Percentiles rank a stretch among this genome's conserved stretches.
Conservation (phyloP, 1,140 invertebrate genomes). For the Sminthurides bifidus region DNA sequence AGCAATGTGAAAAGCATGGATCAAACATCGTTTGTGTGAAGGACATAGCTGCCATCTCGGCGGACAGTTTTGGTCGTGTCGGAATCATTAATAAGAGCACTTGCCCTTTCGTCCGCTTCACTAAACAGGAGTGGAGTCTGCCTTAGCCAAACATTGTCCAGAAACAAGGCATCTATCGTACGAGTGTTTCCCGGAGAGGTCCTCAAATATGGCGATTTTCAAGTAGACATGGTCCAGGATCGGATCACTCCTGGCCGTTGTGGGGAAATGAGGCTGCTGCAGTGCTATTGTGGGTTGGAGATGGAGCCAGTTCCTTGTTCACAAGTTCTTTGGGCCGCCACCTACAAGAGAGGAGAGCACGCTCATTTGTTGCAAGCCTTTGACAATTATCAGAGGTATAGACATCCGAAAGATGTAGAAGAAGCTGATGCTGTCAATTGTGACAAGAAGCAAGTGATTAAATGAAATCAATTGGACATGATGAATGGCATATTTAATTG, state of each 20-base stretch:
- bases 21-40: neutral
- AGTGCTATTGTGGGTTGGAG: neutral
- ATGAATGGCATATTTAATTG: too few relatives aligned
- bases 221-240: constrained; percentile 2
- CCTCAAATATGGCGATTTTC: neutral
- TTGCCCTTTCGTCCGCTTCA: neutral
- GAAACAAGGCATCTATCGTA: neutral
- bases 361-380: too few relatives aligned
- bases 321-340: neutral
- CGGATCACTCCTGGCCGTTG: neutral
- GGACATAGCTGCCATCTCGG: neutral
- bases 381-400: too few relatives aligned
- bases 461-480: too few relatives aligned
- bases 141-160: neutral
- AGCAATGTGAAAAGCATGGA: neutral
- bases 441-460: too few relatives aligned
- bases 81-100: constrained; percentile 3
- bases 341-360: constrained; percentile 4
- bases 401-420: too few relatives aligned
- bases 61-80: constrained; percentile 1
- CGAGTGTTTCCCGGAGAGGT: constrained; percentile 4
- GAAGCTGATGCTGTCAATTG: too few relatives aligned
- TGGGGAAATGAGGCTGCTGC: neutral
- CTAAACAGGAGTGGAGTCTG: neutral
- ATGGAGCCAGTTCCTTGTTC: neutral